A percentile compares a stretch with the other conserved stretches of the same genome.
Conservation (phyloP, 2,888 invertebrate species). For the Piscicola geometra region DNA sequence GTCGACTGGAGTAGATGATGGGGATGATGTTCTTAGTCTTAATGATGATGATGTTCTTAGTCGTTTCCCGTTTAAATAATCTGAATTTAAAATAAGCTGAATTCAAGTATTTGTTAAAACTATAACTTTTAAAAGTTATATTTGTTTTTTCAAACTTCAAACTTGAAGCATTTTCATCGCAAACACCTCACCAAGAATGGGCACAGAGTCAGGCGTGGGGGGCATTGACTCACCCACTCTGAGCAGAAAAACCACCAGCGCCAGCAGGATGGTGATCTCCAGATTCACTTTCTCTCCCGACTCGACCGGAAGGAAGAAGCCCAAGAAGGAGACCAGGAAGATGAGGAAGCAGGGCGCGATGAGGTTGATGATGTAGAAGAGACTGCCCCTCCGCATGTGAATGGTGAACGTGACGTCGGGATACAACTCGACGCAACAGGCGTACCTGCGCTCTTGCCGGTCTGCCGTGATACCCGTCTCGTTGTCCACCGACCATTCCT, state of each 20-base stretch:
- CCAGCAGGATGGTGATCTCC: slow-evolving; percentile 46
- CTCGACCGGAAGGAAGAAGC: slow-evolving; percentile 47
- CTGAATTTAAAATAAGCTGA: not conserved
- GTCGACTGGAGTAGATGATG: no score
- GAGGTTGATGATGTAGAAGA: slow-evolving; percentile 48
- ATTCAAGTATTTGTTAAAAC: no score
- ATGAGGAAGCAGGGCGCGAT: slow-evolving; percentile 48
- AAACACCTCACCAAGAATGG: slow-evolving; percentile 46
- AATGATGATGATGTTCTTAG: not conserved
- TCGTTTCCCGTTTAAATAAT: not conserved
- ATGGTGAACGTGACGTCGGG: slow-evolving; percentile 48
- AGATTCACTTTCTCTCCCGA: slow-evolving; percentile 47
- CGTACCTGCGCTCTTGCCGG: slow-evolving; percentile 44
- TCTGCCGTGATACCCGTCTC: slow-evolving; percentile 40
- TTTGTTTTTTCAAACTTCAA: no score
- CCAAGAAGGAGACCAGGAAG: slow-evolving; percentile 47
- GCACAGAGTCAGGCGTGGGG: slow-evolving; percentile 47
- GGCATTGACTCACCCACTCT: slow-evolving; percentile 47
- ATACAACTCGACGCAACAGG: slow-evolving; percentile 47
- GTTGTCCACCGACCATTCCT: slow-evolving; percentile 60
- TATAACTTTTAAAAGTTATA: no score
- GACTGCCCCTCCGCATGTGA: slow-evolving; percentile 45
- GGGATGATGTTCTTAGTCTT: no score
- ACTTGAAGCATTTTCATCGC: no score
- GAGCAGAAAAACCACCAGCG: slow-evolving; percentile 46